phyloP scores from a whole-genome alignment of 2,113 vertebrate genomes.

The Callipepla squamata region DNA sequence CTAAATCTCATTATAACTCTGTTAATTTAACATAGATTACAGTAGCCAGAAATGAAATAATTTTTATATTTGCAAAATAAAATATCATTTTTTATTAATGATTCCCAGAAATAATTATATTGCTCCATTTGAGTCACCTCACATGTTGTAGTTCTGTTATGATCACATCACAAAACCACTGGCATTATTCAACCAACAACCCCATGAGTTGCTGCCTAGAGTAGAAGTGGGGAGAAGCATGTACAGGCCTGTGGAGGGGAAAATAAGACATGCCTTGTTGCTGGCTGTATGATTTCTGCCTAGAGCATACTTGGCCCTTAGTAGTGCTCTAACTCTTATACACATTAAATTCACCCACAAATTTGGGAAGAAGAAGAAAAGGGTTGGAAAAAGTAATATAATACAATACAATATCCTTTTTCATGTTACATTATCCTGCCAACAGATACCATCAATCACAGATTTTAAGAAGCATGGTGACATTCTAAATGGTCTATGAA shows the following conservation, averaged over 20 bases:
- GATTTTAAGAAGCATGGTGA: constrained; percentile 31
- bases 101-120: background rate
- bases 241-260: background rate
- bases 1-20: background rate
- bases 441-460: constrained; percentile 29
- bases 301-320: background rate
- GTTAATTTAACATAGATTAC: constrained; percentile 6
- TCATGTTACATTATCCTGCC: constrained; percentile 37
- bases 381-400: constrained; percentile 3
- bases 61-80: background rate
- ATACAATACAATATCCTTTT: background rate
- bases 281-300: background rate
- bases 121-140: background rate
- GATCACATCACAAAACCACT: background rate
- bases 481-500: constrained; percentile 59
- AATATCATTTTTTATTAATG: background rate
- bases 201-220: background rate
- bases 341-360: background rate
- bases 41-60: background rate
- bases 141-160: background rate
- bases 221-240: background rate
- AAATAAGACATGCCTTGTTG: background rate
- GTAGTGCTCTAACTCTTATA: background rate
- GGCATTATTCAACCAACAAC: background rate
- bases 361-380: background rate